Conservation (phyloP, 2,888 invertebrate genomes). For the Dolichopus griseipennis region DNA sequence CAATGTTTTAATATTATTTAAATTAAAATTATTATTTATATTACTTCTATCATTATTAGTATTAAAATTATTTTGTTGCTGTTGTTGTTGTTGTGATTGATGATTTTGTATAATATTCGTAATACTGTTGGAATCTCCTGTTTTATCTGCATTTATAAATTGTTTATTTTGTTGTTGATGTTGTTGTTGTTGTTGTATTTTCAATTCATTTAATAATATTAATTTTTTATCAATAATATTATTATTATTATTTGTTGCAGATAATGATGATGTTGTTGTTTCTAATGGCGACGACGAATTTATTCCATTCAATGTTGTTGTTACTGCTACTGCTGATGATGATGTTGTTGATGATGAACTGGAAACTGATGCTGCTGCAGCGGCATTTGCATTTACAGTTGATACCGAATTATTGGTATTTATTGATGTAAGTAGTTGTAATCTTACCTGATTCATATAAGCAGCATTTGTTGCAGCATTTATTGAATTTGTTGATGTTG, state of each 20-base stretch:
- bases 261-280: slow-evolving; percentile 25
- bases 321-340: slow-evolving; percentile 17
- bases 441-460: slow-evolving; percentile 8
- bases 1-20: slow-evolving; percentile 19
- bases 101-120: slow-evolving; percentile 23
- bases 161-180: slow-evolving; percentile 23
- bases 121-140: slow-evolving; percentile 30
- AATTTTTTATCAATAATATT: background rate
- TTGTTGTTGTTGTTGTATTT: slow-evolving; percentile 11
- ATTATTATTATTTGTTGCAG: slow-evolving; percentile 18
- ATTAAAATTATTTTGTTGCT: slow-evolving; percentile 22
- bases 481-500: slow-evolving; percentile 20
- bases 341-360: slow-evolving; percentile 17
- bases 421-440: slow-evolving; percentile 7
- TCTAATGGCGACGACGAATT: slow-evolving; percentile 30
- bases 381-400: background rate
- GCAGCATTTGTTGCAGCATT: background rate
- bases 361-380: background rate
- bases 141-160: slow-evolving; percentile 12
- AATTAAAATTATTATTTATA: slow-evolving; percentile 37
- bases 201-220: background rate
- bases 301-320: slow-evolving; percentile 28
- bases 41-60: slow-evolving; percentile 25
- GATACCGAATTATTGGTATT: slow-evolving; percentile 3
- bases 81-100: slow-evolving; percentile 12